A percentile compares a stretch with the other conserved stretches of the same genome.
Evolutionary conservation across 35 echinoderm and acorn worm genomes (phyloP).

Genomic region (Apostichopus parvimensis): DNA sequence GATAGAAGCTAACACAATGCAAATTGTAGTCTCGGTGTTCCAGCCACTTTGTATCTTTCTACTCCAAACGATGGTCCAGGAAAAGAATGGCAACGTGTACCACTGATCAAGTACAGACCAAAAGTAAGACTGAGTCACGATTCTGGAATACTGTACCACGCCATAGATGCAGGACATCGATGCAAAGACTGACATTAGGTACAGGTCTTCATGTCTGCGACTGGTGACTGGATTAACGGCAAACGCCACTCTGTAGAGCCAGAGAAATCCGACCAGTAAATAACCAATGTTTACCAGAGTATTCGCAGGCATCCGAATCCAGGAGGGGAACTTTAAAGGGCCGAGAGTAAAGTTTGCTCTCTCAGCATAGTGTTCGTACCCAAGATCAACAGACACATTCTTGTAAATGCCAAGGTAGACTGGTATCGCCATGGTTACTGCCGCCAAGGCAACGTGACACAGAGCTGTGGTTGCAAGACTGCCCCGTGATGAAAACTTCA

Average conservation of each 20-base stretch:
- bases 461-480: not conserved
- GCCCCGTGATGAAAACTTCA: not conserved
- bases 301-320: constrained; percentile 78
- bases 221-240: not conserved
- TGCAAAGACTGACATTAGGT: constrained; percentile 60
- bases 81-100: constrained; percentile 84
- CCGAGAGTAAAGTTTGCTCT: constrained; percentile 58
- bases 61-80: constrained; percentile 73
- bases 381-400: constrained; percentile 62
- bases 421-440: constrained; percentile 45
- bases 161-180: constrained; percentile 75
- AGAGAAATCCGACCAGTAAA: constrained; percentile 55
- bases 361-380: constrained; percentile 82
- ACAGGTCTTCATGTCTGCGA: not conserved
- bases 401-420: constrained; percentile 58
- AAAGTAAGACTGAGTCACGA: constrained; percentile 57
- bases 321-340: constrained; percentile 52
- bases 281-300: constrained; percentile 81
- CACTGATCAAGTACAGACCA: constrained; percentile 84
- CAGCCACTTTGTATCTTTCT: constrained; percentile 63
- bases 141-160: constrained; percentile 63
- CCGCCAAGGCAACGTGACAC: constrained; percentile 41
- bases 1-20: constrained; percentile 64
- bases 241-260: constrained; percentile 22
- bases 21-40: constrained; percentile 25